Percentiles rank a stretch among this genome's conserved stretches.
These are phyloP conservation scores for Stomatorhinus ivindoensis DNA, from an alignment of 2,113 vertebrate species.

Conservation along the genomic window DNA sequence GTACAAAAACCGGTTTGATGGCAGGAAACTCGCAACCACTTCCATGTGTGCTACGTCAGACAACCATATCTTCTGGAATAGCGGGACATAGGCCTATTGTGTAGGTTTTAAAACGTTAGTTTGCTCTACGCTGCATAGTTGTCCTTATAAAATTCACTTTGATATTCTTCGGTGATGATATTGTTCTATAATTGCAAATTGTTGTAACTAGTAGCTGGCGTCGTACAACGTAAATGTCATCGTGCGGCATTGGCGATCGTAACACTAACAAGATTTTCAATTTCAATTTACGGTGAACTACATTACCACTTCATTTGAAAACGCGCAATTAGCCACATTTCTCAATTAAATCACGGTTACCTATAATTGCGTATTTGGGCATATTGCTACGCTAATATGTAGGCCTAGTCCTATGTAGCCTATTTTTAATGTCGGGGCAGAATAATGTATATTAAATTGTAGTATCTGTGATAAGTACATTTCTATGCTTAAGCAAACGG, in stretches of 20 bases:
- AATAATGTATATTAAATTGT: too few relatives aligned
- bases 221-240: background rate
- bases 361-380: background rate
- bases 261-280: background rate
- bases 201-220: background rate
- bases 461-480: too few relatives aligned
- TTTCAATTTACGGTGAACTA: background rate
- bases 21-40: conserved; percentile 52
- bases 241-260: background rate
- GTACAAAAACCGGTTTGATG: conserved; percentile 63
- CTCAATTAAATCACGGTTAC: background rate
- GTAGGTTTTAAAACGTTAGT: background rate
- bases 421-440: background rate
- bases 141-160: background rate
- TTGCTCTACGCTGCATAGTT: background rate
- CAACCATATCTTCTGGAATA: conserved; percentile 27
- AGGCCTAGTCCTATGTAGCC: background rate
- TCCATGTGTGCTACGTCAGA: conserved; percentile 57
- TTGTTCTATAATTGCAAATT: background rate
- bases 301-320: background rate
- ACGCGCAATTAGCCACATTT: background rate
- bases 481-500: too few relatives aligned
- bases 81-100: background rate
- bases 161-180: background rate
- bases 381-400: background rate